Evolutionary conservation across 2,888 invertebrate genomes (phyloP), one percentile per base, ranked within the genome.

Genomic region (Hemistola chrysoprasaria): DNA sequence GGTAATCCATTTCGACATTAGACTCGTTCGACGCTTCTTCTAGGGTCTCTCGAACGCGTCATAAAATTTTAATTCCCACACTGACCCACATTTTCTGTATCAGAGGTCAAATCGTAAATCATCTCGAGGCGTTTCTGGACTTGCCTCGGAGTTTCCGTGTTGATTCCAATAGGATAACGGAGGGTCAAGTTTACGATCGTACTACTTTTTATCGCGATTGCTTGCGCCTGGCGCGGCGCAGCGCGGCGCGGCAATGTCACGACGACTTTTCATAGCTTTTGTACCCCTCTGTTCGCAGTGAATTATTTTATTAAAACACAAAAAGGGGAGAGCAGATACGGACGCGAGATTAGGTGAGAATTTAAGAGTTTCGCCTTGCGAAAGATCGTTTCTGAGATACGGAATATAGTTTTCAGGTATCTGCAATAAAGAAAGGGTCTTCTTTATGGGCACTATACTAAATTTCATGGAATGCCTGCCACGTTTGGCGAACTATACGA

Each of bases 171-270:
- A 62, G 71, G 80, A 81, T 80, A 83, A 78, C 62, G 57, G 67
- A 70, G 78, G 84, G 84, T 81, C 78, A 75, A 75, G 74, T 83
- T 85, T 84, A 84, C 75, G 78, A 82, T 72, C 74, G 67, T 55
- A 64, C 73, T 69, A 67, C 75, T 76, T 82, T 77, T 83, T 83
- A 84, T 84, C 83, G 78, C 78, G 83, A 84, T 84, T 79, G 76
- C 67, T 71, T 16, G 16, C 71, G 43, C 41, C 40, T 35, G 43
- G 43, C 29, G 47, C 38, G 32, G 28, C 46, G 45, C 16, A 16
- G 16, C 16, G 16, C 2, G 16, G 16, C 16, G 16, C 16, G 16
- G 16, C 16, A 4, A 4, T 16, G 16, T 2, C 16, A 36, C 47
- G 56, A 66, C 66, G 69, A 69, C 65, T 71, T 71, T 76, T 73